A percentile compares a stretch with the other conserved stretches of the same genome.
These are phyloP conservation scores for Rhynchonycteris naso DNA, from an alignment of 2,797 vertebrate species.

Conservation along the genomic window DNA sequence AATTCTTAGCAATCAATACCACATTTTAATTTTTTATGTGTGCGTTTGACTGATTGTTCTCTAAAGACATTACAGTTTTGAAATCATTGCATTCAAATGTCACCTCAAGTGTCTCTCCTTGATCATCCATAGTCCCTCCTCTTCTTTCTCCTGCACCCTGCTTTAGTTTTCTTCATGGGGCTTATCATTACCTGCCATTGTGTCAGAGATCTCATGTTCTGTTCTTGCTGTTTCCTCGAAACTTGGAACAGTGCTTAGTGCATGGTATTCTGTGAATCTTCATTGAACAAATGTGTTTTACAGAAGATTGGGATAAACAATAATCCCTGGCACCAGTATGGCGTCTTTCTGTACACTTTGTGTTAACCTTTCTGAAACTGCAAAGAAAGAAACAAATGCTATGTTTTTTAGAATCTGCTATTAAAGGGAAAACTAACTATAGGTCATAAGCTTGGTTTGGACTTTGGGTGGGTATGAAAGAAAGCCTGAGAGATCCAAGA, in stretches of 20 bases:
- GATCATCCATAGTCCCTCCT: not conserved
- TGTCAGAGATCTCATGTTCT: not conserved
- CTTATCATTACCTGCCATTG: not conserved
- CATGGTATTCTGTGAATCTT: not conserved
- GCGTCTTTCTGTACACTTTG: not conserved
- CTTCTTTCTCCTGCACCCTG: not conserved
- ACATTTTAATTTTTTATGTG: not conserved
- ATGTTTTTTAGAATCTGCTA: not conserved
- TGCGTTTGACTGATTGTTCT: not conserved
- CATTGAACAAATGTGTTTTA: not conserved
- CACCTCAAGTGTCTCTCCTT: not conserved
- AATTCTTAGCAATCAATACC: not conserved
- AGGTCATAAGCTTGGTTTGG: not conserved
- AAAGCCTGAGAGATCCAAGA: not conserved
- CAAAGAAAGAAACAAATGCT: not conserved
- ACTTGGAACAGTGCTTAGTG: not conserved
- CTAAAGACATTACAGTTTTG: conserved; percentile 22
- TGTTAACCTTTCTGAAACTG: not conserved
- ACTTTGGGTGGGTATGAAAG: not conserved
- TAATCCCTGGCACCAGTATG: not conserved
- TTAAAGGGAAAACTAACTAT: not conserved
- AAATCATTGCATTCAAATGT: not conserved
- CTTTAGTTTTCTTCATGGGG: not conserved
- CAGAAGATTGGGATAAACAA: not conserved
- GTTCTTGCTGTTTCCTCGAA: not conserved